Evolutionary conservation across 1,140 invertebrate species (phyloP), one percentile per base, ranked within the genome.

Genomic region (Condylostylus longicornis): DNA sequence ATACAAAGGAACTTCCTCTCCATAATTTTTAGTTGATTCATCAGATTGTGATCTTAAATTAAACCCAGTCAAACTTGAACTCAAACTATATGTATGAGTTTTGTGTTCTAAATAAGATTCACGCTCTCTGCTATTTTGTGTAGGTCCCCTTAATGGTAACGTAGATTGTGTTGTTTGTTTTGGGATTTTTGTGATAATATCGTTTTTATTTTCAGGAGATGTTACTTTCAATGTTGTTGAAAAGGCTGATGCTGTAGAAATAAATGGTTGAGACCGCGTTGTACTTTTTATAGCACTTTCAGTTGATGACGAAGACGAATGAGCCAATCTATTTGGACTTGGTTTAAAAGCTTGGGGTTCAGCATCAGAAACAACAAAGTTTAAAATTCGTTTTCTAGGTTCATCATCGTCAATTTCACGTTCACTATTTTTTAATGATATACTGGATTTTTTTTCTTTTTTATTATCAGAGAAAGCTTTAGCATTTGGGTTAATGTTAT

Each of bases 321-420:
- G n/a, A n/a, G n/a, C n/a, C n/a, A n/a, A n/a, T n/a, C n/a, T n/a
- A n/a, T n/a, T n/a, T n/a, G n/a, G n/a, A n/a, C n/a, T n/a, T n/a
- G 42, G 44, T 17, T 42, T 39, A n/a, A 61, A 61, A 14, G 53
- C 57, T 41, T 56, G 50, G 0, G 58, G 58, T 14, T 47, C 45
- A 18, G 51, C 39, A 15, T 60, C 58, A 0, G 57, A 60, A 4
- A 47, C 38, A 9, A 60, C 41, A 37, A 45, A 60, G 15, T 31
- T 53, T 37, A 56, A 50, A 29, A 59, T 51, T 9, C 47, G 50
- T 29, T 50, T 54, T 6, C 44, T 42, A n/a, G n/a, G n/a, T n/a
- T n/a, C n/a, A n/a, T n/a, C n/a, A n/a, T n/a, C n/a, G n/a, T n/a
- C n/a, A n/a, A n/a, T n/a, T n/a, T n/a, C n/a, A n/a, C n/a, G n/a